Base-by-base conservation (phyloP, 2,888 invertebrate genomes). In the Crepidodera aurea region DNA sequence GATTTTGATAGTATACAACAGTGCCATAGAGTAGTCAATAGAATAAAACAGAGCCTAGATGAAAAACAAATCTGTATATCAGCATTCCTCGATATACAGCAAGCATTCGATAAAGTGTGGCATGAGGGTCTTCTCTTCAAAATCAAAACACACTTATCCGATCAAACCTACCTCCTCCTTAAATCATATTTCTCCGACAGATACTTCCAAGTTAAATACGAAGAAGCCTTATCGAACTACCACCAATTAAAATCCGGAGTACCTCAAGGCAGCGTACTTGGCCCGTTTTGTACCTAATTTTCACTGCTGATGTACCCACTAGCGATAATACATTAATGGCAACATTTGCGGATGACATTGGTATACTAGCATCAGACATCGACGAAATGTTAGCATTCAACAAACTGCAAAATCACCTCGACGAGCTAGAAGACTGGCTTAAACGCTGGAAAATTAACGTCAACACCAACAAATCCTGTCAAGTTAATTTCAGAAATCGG, bases 391-490 rank as follows among this genome's bases (percentile, higher is more conserved):
- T 22, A 22, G 48, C 57, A 1, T 37, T 18, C 15, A 19, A 12
- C 2, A 57, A 48, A n/a, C 10, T 48, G 13, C 37, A 57, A 34
- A 34, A n/a, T n/a, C n/a, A n/a, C n/a, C n/a, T n/a, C n/a, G n/a
- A n/a, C n/a, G n/a, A n/a, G n/a, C n/a, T n/a, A n/a, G n/a, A n/a
- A n/a, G n/a, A n/a, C n/a, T n/a, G n/a, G n/a, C n/a, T n/a, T n/a
- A n/a, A n/a, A n/a, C n/a, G n/a, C n/a, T n/a, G n/a, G n/a, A n/a
- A n/a, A n/a, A n/a, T n/a, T n/a, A n/a, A n/a, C n/a, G n/a, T n/a
- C n/a, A n/a, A n/a, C n/a, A n/a, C n/a, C n/a, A n/a, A n/a, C n/a
- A n/a, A n/a, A n/a, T n/a, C n/a, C n/a, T n/a, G n/a, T n/a, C n/a
- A n/a, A n/a, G n/a, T n/a, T n/a, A n/a, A n/a, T n/a, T n/a, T n/a